Evolutionary conservation across 2,888 invertebrate species (phyloP), one percentile per base, ranked within the genome.

Genomic region (Tigriopus californicus): DNA sequence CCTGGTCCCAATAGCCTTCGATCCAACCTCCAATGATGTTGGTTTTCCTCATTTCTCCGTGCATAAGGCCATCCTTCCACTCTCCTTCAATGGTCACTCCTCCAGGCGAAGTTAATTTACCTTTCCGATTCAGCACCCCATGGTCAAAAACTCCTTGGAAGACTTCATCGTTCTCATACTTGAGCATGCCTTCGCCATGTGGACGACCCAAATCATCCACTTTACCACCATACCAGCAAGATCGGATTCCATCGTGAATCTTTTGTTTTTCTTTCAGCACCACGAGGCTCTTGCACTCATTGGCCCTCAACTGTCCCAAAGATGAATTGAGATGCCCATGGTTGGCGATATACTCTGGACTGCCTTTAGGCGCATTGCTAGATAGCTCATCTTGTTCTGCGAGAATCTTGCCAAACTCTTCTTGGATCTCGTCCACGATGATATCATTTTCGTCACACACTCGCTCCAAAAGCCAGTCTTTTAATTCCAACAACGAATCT

Each of bases 51-150:
- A 56, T 56, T 22, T 56, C 56, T 44, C 56, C 56, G 10, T 56
- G 46, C 56, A 56, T 56, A 10, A 56, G 44, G 18, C 56, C 56
- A n/a, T 56, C 24, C 44, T 56, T 20, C 56, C 56, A 56, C 15
- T 41, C 46, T 1, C 56, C 56, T n/a, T 56, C 56, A 12, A 44
- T 56, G 22, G 41, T 24, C 42, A 56, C 46, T 2, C 56, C n/a
- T 18, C 46, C 22, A 18, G 56, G 20, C 13, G n/a, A 15, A 10
- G 44, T 41, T 5, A 56, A 15, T 56, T 56, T 56, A 12, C 56
- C 56, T 24, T 56, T 46, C 13, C 56, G 42, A 42, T 56, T 46
- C 18, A 56, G 46, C n/a, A 56, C 44, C 8, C 56, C 44, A 24
- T 56, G 20, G 12, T 44, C 22, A 22, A 56, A 56, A 13, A n/a